Conservation (phyloP, 2,113 vertebrate genomes). For the Dasyprocta punctata region DNA sequence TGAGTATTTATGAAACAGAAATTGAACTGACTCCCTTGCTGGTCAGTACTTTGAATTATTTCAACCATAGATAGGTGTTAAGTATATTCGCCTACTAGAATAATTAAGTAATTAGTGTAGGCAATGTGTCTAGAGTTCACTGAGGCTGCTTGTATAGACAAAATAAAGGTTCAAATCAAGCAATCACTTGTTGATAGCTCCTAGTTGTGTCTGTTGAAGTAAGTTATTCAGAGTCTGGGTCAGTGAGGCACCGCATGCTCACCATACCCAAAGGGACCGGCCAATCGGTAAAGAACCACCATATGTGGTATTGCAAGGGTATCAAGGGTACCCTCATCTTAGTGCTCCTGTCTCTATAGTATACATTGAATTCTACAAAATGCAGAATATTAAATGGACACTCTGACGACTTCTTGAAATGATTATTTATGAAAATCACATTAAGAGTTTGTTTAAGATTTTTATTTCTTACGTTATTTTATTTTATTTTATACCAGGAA, state of each 20-base stretch:
- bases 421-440: background rate
- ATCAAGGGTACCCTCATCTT: background rate
- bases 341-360: rapidly evolving
- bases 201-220: background rate
- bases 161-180: background rate
- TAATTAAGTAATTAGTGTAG: background rate
- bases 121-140: background rate
- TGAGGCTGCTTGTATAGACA: background rate
- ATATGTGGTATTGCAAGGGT: rapidly evolving
- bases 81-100: background rate
- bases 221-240: background rate
- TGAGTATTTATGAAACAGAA: background rate
- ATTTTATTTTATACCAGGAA: too few relatives aligned
- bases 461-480: too few relatives aligned
- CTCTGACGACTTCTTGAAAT: background rate
- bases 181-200: background rate
- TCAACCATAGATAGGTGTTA: background rate
- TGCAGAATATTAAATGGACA: background rate
- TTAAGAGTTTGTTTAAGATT: background rate
- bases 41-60: background rate
- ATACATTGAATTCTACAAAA: background rate
- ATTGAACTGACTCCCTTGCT: background rate
- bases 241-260: rapidly evolving
- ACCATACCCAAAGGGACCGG: too few relatives aligned
- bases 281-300: background rate